phyloP scores from a whole-genome alignment of 2,797 vertebrate genomes.

The Chlorospingus flavigularis region DNA sequence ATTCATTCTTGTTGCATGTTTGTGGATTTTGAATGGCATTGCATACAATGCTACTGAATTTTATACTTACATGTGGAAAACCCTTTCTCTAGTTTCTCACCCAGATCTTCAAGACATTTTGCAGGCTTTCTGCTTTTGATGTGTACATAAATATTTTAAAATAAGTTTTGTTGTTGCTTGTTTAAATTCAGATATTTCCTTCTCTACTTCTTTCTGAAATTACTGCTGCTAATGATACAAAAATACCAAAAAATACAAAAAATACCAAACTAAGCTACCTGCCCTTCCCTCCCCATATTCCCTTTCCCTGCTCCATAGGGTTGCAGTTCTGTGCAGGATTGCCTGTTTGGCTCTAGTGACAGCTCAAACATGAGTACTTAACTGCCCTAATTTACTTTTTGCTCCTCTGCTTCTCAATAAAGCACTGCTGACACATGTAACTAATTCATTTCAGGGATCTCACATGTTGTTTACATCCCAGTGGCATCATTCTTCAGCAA shows the following conservation, averaged over 20 bases:
- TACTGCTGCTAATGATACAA: neutral
- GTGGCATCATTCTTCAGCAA: neutral
- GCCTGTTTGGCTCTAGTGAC: neutral
- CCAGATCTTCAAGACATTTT: neutral
- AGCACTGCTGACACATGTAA: neutral
- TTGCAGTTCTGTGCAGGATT: neutral
- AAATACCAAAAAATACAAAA: neutral
- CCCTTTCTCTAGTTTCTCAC: neutral
- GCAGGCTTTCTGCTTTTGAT: neutral
- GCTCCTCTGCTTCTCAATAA: neutral
- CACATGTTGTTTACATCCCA: neutral
- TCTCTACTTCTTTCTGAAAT: neutral
- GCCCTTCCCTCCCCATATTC: neutral
- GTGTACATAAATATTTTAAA: fast-evolving
- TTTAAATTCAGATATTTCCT: neutral
- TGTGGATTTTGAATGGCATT: neutral
- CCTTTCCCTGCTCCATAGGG: neutral
- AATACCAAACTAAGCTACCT: neutral
- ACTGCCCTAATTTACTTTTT: neutral
- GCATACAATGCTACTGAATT: neutral
- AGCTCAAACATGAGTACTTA: neutral
- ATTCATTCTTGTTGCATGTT: neutral
- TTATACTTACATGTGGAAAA: neutral
- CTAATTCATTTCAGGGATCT: neutral
- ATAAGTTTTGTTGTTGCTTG: neutral